Evolutionary conservation across 2,113 vertebrate species (phyloP), one percentile per base, ranked within the genome.

Genomic region (Oceanodroma tethys): DNA sequence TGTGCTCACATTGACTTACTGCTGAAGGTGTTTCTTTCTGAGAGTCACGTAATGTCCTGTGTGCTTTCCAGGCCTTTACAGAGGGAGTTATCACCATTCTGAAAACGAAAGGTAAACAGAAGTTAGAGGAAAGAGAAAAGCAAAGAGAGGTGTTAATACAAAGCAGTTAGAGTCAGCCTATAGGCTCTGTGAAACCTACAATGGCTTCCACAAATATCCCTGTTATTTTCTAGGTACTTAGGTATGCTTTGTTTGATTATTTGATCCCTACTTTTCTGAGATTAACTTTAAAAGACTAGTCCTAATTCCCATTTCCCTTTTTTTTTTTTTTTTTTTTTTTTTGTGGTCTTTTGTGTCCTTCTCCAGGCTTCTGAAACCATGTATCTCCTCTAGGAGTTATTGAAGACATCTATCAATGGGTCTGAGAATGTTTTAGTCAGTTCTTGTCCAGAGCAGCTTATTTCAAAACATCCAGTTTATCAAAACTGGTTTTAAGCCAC

Each of bases 1-100:
- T 0, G 1, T 15, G 34, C 50, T 71, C 29, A 7, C 6, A 1
- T 1, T 2, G 19, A 6, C 10, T 6, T n/a, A 0, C 1, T 59
- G 40, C 26, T 47, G 5, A 25, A 74, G 27, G 34, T 6, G 32
- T 27, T 82, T 38, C 32, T n/a, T 85, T 38, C 40, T 2, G 0
- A n/a, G 42, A 38, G 10, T 16, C 40, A 15, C 21, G 6, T 22
- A 2, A 2, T 1, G 29, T 11, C 30, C 58, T 32, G 2, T 8
- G 21, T 29, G 15, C 42, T 92, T 76, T 66, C 16, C 53, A 52
- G 42, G 34, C 22, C 10, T 58, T 67, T 55, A 15, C 3, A 47
- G 36, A 10, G 9, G 4, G 6, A 59, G 6, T 72, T 90, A 63
- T 1, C 66, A 21, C 27, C 1, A 0, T 1, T 16, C 38, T 45